Conservation (phyloP, 2,113 vertebrate species). For the Lampris incognitus region DNA sequence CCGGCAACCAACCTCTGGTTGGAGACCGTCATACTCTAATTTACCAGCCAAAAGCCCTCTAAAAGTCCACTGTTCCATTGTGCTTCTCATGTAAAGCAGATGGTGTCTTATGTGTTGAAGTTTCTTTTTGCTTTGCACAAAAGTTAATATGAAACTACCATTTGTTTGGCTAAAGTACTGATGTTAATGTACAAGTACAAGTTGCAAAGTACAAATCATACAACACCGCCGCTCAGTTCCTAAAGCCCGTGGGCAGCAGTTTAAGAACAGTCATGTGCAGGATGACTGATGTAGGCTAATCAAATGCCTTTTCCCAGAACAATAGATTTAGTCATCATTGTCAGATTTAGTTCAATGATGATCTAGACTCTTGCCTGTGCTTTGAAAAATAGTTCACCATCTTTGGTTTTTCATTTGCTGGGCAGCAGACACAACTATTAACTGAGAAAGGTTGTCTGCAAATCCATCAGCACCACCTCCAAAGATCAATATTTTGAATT, state of each 20-base stretch:
- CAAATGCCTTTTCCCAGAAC: neutral
- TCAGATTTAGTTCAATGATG: neutral
- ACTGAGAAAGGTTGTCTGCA: neutral
- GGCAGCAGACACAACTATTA: neutral
- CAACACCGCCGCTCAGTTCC: too few relatives aligned
- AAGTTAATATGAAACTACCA: too few relatives aligned
- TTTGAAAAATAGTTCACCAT: neutral
- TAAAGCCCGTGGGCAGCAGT: neutral
- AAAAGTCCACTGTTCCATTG: too few relatives aligned
- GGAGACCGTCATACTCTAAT: too few relatives aligned
- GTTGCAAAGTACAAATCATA: too few relatives aligned
- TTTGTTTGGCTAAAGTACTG: too few relatives aligned
- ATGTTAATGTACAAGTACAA: too few relatives aligned
- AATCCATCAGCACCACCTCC: neutral
- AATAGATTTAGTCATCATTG: constrained; percentile 6
- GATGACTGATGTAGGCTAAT: neutral
- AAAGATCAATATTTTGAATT: neutral
- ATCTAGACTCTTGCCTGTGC: neutral
- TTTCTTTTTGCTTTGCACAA: too few relatives aligned
- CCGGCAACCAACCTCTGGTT: too few relatives aligned
- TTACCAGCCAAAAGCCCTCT: too few relatives aligned
- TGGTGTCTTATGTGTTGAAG: too few relatives aligned
- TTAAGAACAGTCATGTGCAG: constrained; percentile 21
- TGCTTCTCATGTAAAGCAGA: too few relatives aligned
- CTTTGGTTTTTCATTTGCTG: neutral